Base-by-base conservation (phyloP, 2,888 invertebrate genomes). In the Campopleginae sp. region DNA sequence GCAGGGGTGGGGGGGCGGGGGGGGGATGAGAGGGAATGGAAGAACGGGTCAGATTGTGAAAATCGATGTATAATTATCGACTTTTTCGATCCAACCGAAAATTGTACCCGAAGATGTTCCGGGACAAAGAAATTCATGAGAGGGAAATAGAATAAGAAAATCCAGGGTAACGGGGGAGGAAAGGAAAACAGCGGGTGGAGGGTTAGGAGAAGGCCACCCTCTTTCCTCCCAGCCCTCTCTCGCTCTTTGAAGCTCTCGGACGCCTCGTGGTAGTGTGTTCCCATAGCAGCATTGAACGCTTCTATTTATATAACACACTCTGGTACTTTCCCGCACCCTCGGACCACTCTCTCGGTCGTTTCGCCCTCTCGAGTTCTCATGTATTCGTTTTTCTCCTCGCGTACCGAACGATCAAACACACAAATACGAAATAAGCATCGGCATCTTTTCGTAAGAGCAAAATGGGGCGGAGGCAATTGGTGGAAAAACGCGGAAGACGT, bases 261-360 rank as follows among this genome's bases (percentile, higher is more conserved):
- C 19, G 17, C 19, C 17, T 88, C 92, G 91, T 92, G 38, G 6
- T 51, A 23, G 89, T 92, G 89, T 92, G 92, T 92, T 93, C 92
- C 92, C 92, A 92, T 93, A 91, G 93, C 92, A 93, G 92, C 92
- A 93, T 92, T 92, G 92, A 92, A 92, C 92, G 92, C 89, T 91
- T 93, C 92, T 93, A 93, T 93, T 93, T 92, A 92, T 92, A 92
- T 90, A 90, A 90, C 90, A 89, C 86, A 84, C 89, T 89, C 87
- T 77, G 85, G 79, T 82, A 78, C 84, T 86, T 84, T 72, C 86
- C 72, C 85, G 27, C 80, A 58, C 71, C 58, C 81, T 78, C 74
- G n/a, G 27, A 66, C 58, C 84, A 77, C 82, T 84, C 82, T 65
- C 76, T 78, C 61, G 76, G 33, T 51, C 66, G 82, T 85, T 87